Base-by-base conservation (phyloP, 2,113 vertebrate species). In the Phalacrocorax brasilianus region DNA sequence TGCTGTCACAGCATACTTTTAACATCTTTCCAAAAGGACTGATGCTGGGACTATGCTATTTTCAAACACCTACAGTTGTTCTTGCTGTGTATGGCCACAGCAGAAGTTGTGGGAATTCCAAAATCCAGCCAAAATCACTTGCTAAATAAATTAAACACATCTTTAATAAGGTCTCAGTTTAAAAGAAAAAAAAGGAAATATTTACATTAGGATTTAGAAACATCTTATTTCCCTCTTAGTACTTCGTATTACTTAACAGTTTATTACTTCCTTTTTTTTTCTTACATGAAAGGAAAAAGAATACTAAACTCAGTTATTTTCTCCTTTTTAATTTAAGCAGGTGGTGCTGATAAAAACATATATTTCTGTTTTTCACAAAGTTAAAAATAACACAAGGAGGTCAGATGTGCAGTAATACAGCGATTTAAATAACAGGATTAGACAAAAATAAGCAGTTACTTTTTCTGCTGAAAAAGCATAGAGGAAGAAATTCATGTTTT, bases 341-440 rank as follows among this genome's bases (percentile, higher is more conserved):
- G 52, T 91, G 77, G 32, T 87, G 70, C 15, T 79, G 80, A 95
- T 76, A 80, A 92, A 92, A 94, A 95, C 22, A 13, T 30, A 68
- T 70, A 19, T 87, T 92, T 82, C 33, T 88, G 62, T 62, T 95
- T 97, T 73, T 50, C 42, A 58, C 38, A 53, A 87, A 91, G 92
- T 95, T 94, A 93, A 96, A 95, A 97, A 93, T 91, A 95, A 91
- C 91, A 89, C 58, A 52, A 82, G 65, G 45, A 91, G 44, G 56
- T 86, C 80, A 93, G 73, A 32, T 85, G 45, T 79, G 80, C 49
- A 56, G 83, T 79, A 95, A 79, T 38, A 81, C 35, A 81, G 89
- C 82, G 77, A 91, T 89, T 93, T 85, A 92, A 94, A 66, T 76
- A 91, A 91, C 79, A 87, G 66, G 65, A 87, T 95, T 87, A 89